Evolutionary conservation across 1,140 invertebrate genomes (phyloP).

Genomic region (Rhopalosiphum padi): DNA sequence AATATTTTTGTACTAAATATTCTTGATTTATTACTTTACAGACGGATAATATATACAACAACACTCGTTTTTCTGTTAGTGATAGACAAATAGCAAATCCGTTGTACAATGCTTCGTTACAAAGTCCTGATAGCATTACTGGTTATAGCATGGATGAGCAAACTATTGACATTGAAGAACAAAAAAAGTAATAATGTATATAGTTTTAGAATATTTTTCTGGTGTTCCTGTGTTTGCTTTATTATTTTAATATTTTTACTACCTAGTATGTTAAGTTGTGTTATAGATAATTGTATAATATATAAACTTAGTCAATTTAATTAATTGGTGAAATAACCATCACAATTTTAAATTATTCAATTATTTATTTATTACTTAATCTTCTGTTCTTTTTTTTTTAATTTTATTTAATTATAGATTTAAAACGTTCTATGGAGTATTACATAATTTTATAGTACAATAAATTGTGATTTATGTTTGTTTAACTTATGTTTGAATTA

Average conservation of each 20-base stretch:
- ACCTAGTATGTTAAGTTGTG: background rate
- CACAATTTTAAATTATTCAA: background rate
- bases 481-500: conserved; percentile 16
- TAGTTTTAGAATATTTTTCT: conserved; percentile 26
- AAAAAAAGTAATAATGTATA: conserved; percentile 40
- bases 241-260: conserved; percentile 50
- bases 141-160: conserved; percentile 63
- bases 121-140: conserved; percentile 78
- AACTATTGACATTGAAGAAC: conserved; percentile 60
- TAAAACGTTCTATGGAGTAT: background rate
- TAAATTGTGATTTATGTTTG: conserved; percentile 35
- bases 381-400: conserved; percentile 2
- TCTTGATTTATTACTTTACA: conserved; percentile 65
- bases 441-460: conserved; percentile 13
- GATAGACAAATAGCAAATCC: conserved; percentile 73
- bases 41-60: conserved; percentile 80
- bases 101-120: conserved; percentile 75
- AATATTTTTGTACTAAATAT: background rate
- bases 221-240: conserved; percentile 52
- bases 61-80: conserved; percentile 75
- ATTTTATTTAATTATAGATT: background rate
- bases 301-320: background rate
- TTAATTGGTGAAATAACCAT: conserved; percentile 25
- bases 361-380: conserved; percentile 14
- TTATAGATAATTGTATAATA: conserved; percentile 21